These are phyloP conservation scores for Atethmia centrago DNA, from an alignment of 2,888 invertebrate genomes.

Conservation along the genomic window DNA sequence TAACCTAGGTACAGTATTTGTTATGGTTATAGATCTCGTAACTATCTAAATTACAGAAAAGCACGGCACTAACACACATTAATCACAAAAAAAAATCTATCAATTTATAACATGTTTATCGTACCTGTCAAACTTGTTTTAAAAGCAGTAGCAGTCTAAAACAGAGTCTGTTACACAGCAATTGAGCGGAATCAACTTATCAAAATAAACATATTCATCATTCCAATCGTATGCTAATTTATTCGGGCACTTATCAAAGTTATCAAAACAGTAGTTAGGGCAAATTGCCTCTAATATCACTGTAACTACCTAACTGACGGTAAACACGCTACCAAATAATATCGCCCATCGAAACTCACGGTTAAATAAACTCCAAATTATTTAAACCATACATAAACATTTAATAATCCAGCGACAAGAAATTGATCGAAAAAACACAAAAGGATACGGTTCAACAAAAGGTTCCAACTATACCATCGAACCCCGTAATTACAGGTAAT, in stretches of 20 bases:
- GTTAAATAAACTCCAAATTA: conserved; percentile 48
- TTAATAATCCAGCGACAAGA: conserved; percentile 53
- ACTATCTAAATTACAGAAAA: too few species aligned
- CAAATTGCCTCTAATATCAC: conserved; percentile 52
- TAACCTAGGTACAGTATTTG: too few species aligned
- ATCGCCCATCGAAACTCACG: conserved; percentile 8
- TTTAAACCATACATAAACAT: conserved; percentile 51
- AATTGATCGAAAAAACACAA: conserved; percentile 71
- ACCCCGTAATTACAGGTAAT: conserved; percentile 84
- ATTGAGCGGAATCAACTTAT: conserved; percentile 27
- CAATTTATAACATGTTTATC: not conserved
- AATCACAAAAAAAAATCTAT: too few species aligned
- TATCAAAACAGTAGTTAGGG: conserved; percentile 65
- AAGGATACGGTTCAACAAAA: conserved; percentile 64
- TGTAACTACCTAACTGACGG: conserved; percentile 11
- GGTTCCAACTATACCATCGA: conserved; percentile 52
- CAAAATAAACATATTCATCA: conserved; percentile 48
- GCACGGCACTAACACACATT: too few species aligned
- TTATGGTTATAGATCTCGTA: too few species aligned
- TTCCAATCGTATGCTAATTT: conserved; percentile 63
- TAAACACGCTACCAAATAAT: conserved; percentile 28
- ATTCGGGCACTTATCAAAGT: conserved; percentile 54
- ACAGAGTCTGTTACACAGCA: conserved; percentile 2
- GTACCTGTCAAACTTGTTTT: not conserved
- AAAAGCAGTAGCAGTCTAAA: conserved; percentile 8